Base-by-base conservation (phyloP, 2,888 invertebrate species). In the Panzeria rudis region DNA sequence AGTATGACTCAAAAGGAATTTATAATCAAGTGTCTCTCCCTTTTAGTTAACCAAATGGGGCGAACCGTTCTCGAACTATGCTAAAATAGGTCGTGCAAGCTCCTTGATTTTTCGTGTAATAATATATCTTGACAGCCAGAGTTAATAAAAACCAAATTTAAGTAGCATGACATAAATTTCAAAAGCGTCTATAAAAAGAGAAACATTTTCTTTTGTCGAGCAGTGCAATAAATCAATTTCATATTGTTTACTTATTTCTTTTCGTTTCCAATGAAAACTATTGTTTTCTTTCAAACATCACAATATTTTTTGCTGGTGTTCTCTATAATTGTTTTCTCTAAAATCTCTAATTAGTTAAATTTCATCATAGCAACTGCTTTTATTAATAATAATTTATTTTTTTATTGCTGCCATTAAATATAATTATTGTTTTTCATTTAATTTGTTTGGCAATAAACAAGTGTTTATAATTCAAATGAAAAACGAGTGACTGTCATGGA, bases 381-480 rank as follows among this genome's bases (percentile, higher is more conserved):
- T 20, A 38, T 15, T 54, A 64, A 64, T 29, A 41, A n/a, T 41
- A 54, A 64, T 64, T 62, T 3, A n/a, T 29, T 61, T 54, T 38
- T 20, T 47, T 59, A 23, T 15, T 32, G 52, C 52, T 64, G 15
- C 25, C 52, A 54, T 75, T 54, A 52, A 29, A 64, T 29, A 20
- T 75, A 69, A 78, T 69, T 78, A 62, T 62, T 71, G 44, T 47
- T 77, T 68, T 68, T 66, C 20, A 38, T 50, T 59, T n/a, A 73
- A 77, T 32, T 35, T 69, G n/a, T 69, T 54, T 52, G 41, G 15
- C 6, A 41, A 71, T n/a, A 50, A 62, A 62, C 62, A 23, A 50
- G 11, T 75, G 50, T 52, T 75, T 47, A 15, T 35, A 35, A 25
- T 41, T 38, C 0, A 52, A n/a, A 13, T 29, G 38, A 17, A 61